Base-by-base conservation (phyloP, 2,113 vertebrate genomes). In the Oncorhynchus tshawytscha region DNA sequence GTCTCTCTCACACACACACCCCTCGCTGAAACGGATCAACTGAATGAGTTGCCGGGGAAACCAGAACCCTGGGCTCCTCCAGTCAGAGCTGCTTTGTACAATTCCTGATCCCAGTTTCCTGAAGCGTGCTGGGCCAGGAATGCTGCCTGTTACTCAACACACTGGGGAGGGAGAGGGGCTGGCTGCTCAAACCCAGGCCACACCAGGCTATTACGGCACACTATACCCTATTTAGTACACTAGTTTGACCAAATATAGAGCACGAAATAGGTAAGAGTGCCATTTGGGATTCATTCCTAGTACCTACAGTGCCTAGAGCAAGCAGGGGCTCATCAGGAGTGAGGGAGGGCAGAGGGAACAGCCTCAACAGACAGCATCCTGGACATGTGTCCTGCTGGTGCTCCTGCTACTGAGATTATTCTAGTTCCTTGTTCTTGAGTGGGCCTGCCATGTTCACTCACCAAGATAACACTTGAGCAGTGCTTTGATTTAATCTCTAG, bases 31-130 rank as follows among this genome's bases (percentile, higher is more conserved):
- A 83, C 68, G 72, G 81, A 89, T 87, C 85, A 87, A 91, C 84
- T 85, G 86, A 82, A 87, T 88, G 88, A 90, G 85, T 86, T 88
- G 83, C 81, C 72, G 70, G 80, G 86, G 89, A 82, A 88, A 90
- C 88, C 60, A 79, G 85, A 87, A 88, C 85, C 86, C 88, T 78
- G 78, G 84, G 85, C 87, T 84, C 82, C 80, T 82, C 73, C 82
- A 72, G 76, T 84, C 82, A 82, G 83, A 80, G 71, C 72, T 78
- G 39, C 39, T 45, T 45, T 45, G 86, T 88, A 79, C 79, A 78
- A 72, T 81, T 91, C 78, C 84, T 86, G 84, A 87, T 88, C 65
- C 20, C 84, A 89, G 87, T 85, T 83, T 82, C 72, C 84, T 90
- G 82, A 77, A 84, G 87, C 84, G 78, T 73, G 76, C 87, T 86